These are phyloP conservation scores for Hormiphora californensis DNA, from an alignment of 37 sponge, comb jelly and placozoan species.

Conservation along the genomic window DNA sequence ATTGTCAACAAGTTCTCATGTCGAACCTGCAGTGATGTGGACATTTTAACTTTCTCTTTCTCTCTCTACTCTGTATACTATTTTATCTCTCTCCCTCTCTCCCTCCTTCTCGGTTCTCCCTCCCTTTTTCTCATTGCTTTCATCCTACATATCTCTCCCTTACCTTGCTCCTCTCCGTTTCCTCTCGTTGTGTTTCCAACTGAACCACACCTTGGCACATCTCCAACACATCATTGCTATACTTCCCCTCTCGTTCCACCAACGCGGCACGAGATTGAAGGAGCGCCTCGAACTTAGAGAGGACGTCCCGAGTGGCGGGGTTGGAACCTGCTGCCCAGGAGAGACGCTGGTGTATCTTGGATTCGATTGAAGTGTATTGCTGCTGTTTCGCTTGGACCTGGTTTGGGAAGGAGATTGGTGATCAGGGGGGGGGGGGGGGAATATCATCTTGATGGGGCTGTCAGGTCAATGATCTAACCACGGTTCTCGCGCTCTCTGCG, in stretches of 20 bases:
- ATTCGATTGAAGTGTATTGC: conserved; percentile 71
- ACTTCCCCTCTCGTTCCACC: background rate
- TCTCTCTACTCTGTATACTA: too few species aligned
- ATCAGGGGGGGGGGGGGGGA: background rate
- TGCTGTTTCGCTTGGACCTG: conserved; percentile 53
- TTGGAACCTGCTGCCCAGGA: conserved; percentile 96
- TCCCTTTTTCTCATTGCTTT: too few species aligned
- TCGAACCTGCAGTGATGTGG: background rate
- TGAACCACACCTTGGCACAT: conserved; percentile 75
- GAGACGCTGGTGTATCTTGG: conserved; percentile 80
- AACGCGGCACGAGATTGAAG: background rate
- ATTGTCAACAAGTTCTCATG: background rate
- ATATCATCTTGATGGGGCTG: too few species aligned
- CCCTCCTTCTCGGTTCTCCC: too few species aligned
- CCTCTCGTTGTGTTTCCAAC: conserved; percentile 60
- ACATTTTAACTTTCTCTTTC: too few species aligned
- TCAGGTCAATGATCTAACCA: too few species aligned
- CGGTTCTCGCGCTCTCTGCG: too few species aligned
- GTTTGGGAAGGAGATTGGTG: background rate
- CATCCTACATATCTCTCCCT: background rate
- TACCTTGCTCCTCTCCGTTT: background rate
- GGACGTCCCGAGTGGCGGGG: conserved; percentile 66
- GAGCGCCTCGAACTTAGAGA: conserved; percentile 70
- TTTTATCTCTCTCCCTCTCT: too few species aligned
- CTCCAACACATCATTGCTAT: conserved; percentile 60